These are phyloP conservation scores for Galagoides demidoff DNA, from an alignment of 2,797 vertebrate species.

Conservation along the genomic window DNA sequence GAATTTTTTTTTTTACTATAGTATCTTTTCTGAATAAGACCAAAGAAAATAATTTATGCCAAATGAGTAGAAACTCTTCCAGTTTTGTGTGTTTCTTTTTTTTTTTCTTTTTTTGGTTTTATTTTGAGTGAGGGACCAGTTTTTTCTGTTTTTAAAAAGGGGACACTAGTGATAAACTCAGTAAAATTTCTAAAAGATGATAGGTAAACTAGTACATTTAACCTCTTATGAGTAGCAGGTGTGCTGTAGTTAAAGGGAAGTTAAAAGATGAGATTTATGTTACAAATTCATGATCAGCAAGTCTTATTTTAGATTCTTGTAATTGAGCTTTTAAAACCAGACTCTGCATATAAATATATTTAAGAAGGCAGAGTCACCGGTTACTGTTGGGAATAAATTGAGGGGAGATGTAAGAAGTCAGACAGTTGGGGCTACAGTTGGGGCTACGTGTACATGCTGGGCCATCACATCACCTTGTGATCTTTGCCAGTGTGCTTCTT, in stretches of 20 bases:
- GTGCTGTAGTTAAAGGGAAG: not conserved
- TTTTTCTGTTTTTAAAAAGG: not conserved
- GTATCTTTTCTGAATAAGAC: not conserved
- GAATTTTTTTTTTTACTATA: not conserved
- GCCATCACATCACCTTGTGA: not conserved
- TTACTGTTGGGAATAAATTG: conserved; percentile 41
- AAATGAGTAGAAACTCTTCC: not conserved
- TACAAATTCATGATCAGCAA: not conserved
- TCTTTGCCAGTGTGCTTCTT: not conserved
- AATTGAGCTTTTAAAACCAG: conserved; percentile 8
- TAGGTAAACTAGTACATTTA: not conserved
- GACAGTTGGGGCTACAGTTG: not conserved
- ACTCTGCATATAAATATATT: not conserved
- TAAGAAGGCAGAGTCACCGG: not conserved
- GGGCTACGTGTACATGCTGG: not conserved
- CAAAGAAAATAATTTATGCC: conserved; percentile 19
- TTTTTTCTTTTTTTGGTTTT: not conserved
- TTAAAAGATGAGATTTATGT: conserved; percentile 16
- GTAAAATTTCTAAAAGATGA: not conserved
- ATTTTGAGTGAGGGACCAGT: not conserved
- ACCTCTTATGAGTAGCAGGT: not conserved
- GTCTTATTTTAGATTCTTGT: not conserved
- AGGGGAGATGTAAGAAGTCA: conserved; percentile 28
- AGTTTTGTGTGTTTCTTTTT: not conserved
- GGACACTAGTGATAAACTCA: not conserved